Percentiles rank a stretch among this genome's conserved stretches.
These are phyloP conservation scores for Temnothorax nylanderi DNA, from an alignment of 1,140 invertebrate genomes.

Conservation along the genomic window DNA sequence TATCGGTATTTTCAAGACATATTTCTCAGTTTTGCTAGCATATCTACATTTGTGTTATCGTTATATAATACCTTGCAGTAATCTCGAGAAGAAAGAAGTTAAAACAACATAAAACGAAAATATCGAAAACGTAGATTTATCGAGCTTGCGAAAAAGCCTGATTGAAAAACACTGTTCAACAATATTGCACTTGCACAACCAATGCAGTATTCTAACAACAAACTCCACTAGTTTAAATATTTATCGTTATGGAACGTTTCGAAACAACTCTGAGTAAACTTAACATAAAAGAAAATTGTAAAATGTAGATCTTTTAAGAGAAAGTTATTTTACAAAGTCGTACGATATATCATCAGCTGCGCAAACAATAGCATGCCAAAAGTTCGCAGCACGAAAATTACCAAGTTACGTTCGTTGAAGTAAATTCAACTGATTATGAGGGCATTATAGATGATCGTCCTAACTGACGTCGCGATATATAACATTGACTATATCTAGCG, in stretches of 20 bases:
- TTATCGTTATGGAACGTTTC: constrained; percentile 31
- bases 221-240: constrained; percentile 31
- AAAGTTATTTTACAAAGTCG: constrained; percentile 42
- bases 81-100: not conserved
- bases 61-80: not conserved
- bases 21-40: not conserved
- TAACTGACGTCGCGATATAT: constrained; percentile 53
- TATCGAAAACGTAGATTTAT: not conserved
- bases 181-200: constrained; percentile 34
- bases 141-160: constrained; percentile 1
- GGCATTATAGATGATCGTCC: constrained; percentile 46
- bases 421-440: constrained; percentile 59
- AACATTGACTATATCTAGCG: constrained; percentile 36
- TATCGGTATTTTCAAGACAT: not conserved
- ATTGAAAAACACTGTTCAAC: constrained; percentile 45
- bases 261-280: constrained; percentile 32
- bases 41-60: not conserved
- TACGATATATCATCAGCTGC: constrained; percentile 27
- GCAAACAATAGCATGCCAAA: constrained; percentile 51
- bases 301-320: constrained; percentile 43
- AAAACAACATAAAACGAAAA: constrained; percentile 3
- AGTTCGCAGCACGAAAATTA: constrained; percentile 49
- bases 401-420: constrained; percentile 42
- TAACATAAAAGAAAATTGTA: constrained; percentile 55
- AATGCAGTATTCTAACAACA: not conserved